Base-by-base conservation (phyloP, 2,888 invertebrate species). In the Mamestra brassicae region DNA sequence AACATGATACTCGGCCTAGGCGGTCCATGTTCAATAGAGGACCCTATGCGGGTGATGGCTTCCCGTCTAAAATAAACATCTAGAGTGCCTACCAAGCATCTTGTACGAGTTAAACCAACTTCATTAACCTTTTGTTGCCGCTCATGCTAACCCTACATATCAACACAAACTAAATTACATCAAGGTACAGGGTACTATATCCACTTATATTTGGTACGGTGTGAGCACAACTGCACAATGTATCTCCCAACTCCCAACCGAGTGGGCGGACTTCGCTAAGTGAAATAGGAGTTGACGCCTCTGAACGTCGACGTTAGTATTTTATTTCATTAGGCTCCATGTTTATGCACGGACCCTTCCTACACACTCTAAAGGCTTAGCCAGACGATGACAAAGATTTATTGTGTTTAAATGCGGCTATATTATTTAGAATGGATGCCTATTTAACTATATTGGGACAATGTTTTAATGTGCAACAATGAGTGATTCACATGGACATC, bases 271-370 rank as follows among this genome's bases (percentile, higher is more conserved):
- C 85, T 55, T 66, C 76, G 78, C 76, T 89, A 90, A 90, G 89
- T 90, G 90, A 91, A 90, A 90, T 90, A 85, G 88, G 86, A 89
- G 88, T 89, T 90, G 89, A 89, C 87, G 89, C 90, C 91, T 89
- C 85, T 78, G 85, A 84, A 69, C 73, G 81, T 76, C 63, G 64
- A 71, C 60, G 67, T 74, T 76, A 76, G 72, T 83, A 83, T 87
- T 88, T 90, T 90, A 90, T 90, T 89, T 88, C 83, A 81, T 87
- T 87, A 81, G 79, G 73, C 78, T 83, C 72, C 78, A 76, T 80
- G 79, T 84, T 80, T 82, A 84, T 83, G 75, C 73, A 71, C 38
- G 45, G 57, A 26, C 62, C 61, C 70, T 81, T 72, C 85, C 81
- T 82, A 84, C 81, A 76, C 67, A 66, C 61, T 80, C 42, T 70